A percentile compares a stretch with the other conserved stretches of the same genome.
These are phyloP conservation scores for Megamerina dolium DNA, from an alignment of 2,888 invertebrate species.

Conservation along the genomic window DNA sequence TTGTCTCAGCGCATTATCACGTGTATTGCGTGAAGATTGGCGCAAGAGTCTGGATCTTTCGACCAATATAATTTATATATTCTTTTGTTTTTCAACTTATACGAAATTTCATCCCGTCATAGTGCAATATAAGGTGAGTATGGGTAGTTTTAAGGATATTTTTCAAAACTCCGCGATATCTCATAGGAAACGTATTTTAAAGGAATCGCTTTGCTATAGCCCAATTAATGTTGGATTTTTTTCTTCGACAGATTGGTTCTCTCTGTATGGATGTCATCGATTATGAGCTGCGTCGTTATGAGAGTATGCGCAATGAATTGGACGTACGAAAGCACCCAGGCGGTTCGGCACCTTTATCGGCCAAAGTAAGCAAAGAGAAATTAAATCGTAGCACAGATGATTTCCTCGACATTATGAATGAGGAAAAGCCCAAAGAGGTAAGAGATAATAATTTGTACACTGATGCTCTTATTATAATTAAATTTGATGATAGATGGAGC, in stretches of 20 bases:
- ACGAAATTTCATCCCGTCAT: constrained; percentile 92
- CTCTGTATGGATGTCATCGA: constrained; percentile 95
- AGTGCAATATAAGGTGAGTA: constrained; percentile 81
- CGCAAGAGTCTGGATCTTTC: constrained; percentile 92
- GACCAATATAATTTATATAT: constrained; percentile 93
- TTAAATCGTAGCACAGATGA: constrained; percentile 45
- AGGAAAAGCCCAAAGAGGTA: constrained; percentile 50
- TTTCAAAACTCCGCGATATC: neutral
- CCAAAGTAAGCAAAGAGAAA: constrained; percentile 43
- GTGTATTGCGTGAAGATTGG: constrained; percentile 97
- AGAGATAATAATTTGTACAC: neutral
- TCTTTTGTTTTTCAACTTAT: constrained; percentile 95
- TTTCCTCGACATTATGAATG: constrained; percentile 49
- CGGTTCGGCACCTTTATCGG: constrained; percentile 37
- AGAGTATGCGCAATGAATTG: constrained; percentile 79
- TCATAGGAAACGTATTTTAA: no score
- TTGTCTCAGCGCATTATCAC: constrained; percentile 86
- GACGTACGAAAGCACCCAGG: constrained; percentile 52
- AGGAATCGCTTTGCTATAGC: no score
- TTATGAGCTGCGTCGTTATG: constrained; percentile 87
- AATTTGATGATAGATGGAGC: constrained; percentile 54
- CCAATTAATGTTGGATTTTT: neutral
- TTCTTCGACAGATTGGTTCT: constrained; percentile 72
- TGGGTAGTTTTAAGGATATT: constrained; percentile 7
- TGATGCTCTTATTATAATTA: neutral